Percentiles rank a stretch among this genome's conserved stretches.
Conservation (phyloP, 2,797 vertebrate species). For the Mormyrus proboscirostris region DNA sequence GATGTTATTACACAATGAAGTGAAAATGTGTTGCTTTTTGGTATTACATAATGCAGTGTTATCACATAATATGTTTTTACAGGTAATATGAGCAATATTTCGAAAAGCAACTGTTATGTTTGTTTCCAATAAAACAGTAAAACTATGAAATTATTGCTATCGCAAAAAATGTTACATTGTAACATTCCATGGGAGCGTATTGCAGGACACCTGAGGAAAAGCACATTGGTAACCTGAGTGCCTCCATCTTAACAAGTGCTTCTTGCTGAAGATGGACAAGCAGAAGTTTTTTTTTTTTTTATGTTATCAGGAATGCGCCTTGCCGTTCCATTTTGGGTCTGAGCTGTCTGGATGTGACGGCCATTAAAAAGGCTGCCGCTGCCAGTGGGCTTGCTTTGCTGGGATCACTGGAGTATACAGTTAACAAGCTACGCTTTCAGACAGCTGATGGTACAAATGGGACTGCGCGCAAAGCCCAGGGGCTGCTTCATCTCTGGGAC, state of each 20-base stretch:
- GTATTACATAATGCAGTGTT: neutral
- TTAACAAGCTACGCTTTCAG: conserved; percentile 62
- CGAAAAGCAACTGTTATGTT: neutral
- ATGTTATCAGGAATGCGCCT: conserved; percentile 13
- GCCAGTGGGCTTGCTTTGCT: conserved; percentile 40
- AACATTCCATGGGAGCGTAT: neutral
- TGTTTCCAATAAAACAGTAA: neutral
- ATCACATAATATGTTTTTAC: neutral
- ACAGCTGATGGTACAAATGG: conserved; percentile 59
- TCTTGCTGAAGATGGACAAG: neutral
- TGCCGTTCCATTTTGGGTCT: conserved; percentile 16
- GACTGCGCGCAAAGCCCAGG: conserved; percentile 46
- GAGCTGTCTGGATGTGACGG: conserved; percentile 49
- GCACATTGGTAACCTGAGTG: neutral
- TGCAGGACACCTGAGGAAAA: neutral
- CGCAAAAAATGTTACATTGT: neutral
- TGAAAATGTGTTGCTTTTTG: neutral
- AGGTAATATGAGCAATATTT: neutral
- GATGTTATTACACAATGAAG: neutral
- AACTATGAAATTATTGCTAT: neutral
- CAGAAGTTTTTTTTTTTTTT: conserved; percentile 16
- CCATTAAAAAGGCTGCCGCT: conserved; percentile 49
- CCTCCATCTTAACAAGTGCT: neutral
- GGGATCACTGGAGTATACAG: conserved; percentile 45
- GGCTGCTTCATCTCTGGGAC: conserved; percentile 31